A percentile compares a stretch with the other conserved stretches of the same genome.
Conservation (phyloP, 2,888 invertebrate genomes). For the Sphaeridia pumilis region DNA sequence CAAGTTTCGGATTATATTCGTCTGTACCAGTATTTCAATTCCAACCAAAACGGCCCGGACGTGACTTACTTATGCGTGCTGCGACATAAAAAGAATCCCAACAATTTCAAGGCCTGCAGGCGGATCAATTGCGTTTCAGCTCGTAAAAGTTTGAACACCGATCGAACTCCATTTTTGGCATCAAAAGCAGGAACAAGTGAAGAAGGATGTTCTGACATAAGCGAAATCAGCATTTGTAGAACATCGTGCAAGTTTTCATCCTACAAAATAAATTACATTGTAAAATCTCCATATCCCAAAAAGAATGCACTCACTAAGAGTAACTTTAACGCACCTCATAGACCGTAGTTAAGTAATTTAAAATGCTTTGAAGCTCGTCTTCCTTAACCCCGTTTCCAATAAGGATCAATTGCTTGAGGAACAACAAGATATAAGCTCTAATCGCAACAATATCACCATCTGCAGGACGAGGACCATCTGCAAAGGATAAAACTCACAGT, state of each 20-base stretch:
- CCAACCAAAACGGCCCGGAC: background rate
- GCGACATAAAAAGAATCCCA: slow-evolving; percentile 94
- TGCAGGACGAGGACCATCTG: slow-evolving; percentile 86
- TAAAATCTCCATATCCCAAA: too few species aligned
- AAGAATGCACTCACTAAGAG: too few species aligned
- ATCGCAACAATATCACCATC: slow-evolving; percentile 90
- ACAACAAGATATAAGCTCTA: slow-evolving; percentile 85
- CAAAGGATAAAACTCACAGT: slow-evolving; percentile 36
- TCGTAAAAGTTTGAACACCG: slow-evolving; percentile 90
- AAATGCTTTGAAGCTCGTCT: slow-evolving; percentile 94
- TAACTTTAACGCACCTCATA: slow-evolving; percentile 60
- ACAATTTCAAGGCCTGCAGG: slow-evolving; percentile 85
- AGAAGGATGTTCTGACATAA: slow-evolving; percentile 97
- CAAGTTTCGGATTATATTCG: background rate
- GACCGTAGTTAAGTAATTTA: slow-evolving; percentile 95
- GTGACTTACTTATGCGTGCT: slow-evolving; percentile 86
- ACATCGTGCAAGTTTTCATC: slow-evolving; percentile 98
- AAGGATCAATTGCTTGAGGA: slow-evolving; percentile 91
- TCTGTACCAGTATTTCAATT: background rate
- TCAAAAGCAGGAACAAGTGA: slow-evolving; percentile 99
- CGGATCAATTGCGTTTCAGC: slow-evolving; percentile 93
- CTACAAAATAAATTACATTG: too few species aligned
- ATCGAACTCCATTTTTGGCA: slow-evolving; percentile 87
- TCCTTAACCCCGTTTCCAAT: slow-evolving; percentile 95
- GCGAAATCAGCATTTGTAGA: slow-evolving; percentile 85